phyloP scores from a whole-genome alignment of 2,888 invertebrate species.

The Rhorus exstirpatorius region DNA sequence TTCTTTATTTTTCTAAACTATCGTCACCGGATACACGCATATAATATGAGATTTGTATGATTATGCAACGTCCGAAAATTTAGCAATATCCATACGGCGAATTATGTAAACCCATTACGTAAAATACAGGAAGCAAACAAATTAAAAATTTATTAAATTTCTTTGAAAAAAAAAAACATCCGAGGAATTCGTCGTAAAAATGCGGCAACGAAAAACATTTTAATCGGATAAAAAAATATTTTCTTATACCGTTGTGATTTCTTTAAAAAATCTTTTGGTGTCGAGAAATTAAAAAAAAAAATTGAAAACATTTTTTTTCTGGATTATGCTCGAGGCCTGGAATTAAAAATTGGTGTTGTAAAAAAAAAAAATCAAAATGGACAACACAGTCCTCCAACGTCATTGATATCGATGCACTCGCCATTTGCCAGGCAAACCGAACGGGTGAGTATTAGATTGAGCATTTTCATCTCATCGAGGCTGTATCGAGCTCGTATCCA shows the following conservation, averaged over 20 bases:
- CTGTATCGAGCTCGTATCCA: constrained; percentile 71
- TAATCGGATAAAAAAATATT: no score
- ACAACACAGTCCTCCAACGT: constrained; percentile 76
- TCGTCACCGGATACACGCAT: constrained; percentile 60
- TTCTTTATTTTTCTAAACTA: constrained; percentile 73
- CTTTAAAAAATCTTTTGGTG: no score
- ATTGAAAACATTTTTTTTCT: neutral
- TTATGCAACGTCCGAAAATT: constrained; percentile 59
- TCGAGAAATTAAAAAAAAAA: no score
- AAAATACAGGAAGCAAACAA: constrained; percentile 33
- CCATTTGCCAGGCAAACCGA: constrained; percentile 70
- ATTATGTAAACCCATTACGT: constrained; percentile 46
- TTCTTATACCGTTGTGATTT: no score
- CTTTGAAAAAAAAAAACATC: no score
- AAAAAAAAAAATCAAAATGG: no score
- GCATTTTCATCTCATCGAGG: constrained; percentile 70
- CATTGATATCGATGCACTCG: constrained; percentile 74
- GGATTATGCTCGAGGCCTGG: no score
- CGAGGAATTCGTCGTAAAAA: no score
- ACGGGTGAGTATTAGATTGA: constrained; percentile 69
- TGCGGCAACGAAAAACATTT: no score
- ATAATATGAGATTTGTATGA: constrained; percentile 61
- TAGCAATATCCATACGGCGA: constrained; percentile 54
- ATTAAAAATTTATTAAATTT: constrained; percentile 10
- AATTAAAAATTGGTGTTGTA: no score